These are phyloP conservation scores for Rhynchopsitta pachyrhyncha DNA, from an alignment of 2,113 vertebrate species.

Conservation along the genomic window DNA sequence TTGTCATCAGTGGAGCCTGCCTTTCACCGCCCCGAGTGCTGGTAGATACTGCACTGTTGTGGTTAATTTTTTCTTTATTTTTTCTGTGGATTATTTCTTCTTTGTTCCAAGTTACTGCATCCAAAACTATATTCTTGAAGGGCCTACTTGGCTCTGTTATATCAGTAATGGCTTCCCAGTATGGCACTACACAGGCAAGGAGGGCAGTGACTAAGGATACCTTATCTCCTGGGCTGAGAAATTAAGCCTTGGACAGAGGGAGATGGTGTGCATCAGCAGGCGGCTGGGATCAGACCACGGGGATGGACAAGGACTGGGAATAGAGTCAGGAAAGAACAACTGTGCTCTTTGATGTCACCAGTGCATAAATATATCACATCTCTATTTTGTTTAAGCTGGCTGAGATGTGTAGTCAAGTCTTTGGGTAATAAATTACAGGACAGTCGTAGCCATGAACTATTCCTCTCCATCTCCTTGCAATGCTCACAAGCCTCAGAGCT, in stretches of 20 bases:
- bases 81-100: neutral
- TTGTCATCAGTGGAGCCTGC: neutral
- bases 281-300: neutral
- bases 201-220: neutral
- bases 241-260: neutral
- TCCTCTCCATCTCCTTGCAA: neutral
- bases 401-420: neutral
- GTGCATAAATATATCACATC: neutral
- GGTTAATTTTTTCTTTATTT: neutral
- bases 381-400: neutral
- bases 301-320: neutral
- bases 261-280: neutral
- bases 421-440: neutral
- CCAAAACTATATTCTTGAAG: neutral
- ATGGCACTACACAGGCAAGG: neutral
- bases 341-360: neutral
- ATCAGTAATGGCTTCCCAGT: neutral
- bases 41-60: neutral
- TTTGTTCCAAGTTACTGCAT: neutral
- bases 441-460: fast-evolving
- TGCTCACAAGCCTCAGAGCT: neutral
- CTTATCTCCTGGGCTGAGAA: neutral
- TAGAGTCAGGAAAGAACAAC: neutral
- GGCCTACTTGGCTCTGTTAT: neutral
- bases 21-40: neutral